Conservation (phyloP, 2,113 vertebrate genomes). For the Toxotes chatareus region DNA sequence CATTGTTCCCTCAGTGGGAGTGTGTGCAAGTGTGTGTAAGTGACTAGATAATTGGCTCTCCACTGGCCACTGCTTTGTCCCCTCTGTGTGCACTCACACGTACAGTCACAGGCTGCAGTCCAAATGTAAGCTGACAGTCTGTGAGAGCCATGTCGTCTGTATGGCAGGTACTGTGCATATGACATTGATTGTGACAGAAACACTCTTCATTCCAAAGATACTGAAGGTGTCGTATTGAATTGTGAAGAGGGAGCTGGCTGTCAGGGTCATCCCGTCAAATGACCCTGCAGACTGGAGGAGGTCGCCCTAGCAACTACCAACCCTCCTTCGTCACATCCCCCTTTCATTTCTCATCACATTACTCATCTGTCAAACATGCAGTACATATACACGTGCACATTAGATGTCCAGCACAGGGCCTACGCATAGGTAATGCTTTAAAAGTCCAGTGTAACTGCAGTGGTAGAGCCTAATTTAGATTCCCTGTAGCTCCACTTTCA, state of each 20-base stretch:
- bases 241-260: neutral
- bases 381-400: conserved; percentile 3
- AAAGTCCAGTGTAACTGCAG: conserved; percentile 7
- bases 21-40: conserved; percentile 43
- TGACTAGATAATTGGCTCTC: conserved; percentile 61
- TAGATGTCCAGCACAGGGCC: neutral
- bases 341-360: conserved; percentile 42
- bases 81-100: conserved; percentile 30
- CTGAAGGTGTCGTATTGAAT: conserved; percentile 8
- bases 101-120: conserved; percentile 25
- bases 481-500: neutral
- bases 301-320: conserved; percentile 42
- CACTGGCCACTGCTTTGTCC: conserved; percentile 23
- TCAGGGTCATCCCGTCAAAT: conserved; percentile 56
- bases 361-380: conserved; percentile 40
- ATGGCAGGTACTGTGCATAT: conserved; percentile 10
- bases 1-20: conserved; percentile 53
- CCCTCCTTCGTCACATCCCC: conserved; percentile 33
- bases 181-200: neutral
- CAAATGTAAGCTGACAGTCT: conserved; percentile 15
- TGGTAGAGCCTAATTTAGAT: conserved; percentile 16
- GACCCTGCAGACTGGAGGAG: conserved; percentile 55
- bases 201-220: conserved; percentile 15
- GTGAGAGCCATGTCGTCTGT: conserved; percentile 1
- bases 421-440: conserved; percentile 16